Conservation (phyloP, 2,113 vertebrate genomes). For the Crotalus helleri region DNA sequence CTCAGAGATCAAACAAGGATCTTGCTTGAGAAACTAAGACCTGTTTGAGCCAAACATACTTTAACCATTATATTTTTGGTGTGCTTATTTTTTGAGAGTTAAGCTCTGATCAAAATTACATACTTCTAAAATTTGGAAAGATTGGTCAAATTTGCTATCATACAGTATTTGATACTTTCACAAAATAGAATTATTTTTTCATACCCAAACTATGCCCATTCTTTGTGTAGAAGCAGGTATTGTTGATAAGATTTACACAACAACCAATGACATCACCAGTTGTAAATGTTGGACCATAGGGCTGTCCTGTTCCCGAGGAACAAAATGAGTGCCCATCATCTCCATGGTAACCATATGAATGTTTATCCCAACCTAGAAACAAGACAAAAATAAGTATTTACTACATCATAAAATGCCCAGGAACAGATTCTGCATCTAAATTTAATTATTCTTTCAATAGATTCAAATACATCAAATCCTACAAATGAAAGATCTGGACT, state of each 20-base stretch:
- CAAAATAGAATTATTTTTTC: slow-evolving; percentile 29
- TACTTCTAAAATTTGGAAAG: neutral
- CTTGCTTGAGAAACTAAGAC: neutral
- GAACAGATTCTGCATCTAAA: neutral
- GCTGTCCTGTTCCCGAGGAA: slow-evolving; percentile 83
- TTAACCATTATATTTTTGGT: neutral
- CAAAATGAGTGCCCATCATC: slow-evolving; percentile 84
- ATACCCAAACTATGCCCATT: slow-evolving; percentile 85
- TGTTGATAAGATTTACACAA: slow-evolving; percentile 84
- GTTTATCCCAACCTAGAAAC: slow-evolving; percentile 81
- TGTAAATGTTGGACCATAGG: slow-evolving; percentile 81
- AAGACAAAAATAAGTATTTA: slow-evolving; percentile 30
- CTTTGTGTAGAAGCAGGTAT: slow-evolving; percentile 85
- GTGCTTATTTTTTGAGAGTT: neutral
- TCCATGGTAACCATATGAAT: slow-evolving; percentile 85
- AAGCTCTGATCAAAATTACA: neutral
- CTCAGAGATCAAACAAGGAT: neutral
- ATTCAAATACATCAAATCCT: neutral
- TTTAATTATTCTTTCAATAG: neutral
- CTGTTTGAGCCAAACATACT: neutral
- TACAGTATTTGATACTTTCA: neutral
- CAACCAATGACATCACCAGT: slow-evolving; percentile 84
- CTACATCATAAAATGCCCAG: neutral
- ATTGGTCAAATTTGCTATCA: neutral
- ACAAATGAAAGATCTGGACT: neutral